These are phyloP conservation scores for Coptodon bakossiorum DNA, from an alignment of 2,113 vertebrate species.

Conservation along the genomic window DNA sequence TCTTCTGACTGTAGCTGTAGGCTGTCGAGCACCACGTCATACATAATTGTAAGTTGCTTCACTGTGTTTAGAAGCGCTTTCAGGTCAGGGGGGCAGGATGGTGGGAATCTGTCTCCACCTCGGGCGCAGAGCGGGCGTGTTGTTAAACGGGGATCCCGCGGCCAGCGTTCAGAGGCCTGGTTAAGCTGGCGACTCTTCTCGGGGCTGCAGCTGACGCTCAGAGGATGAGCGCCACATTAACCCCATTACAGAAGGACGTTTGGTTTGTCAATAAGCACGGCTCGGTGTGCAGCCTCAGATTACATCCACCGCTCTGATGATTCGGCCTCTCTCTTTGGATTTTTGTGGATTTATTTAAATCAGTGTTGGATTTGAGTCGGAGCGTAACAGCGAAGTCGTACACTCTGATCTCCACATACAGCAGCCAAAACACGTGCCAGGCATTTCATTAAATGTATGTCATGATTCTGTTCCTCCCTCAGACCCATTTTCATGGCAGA, in stretches of 20 bases:
- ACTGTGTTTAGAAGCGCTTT: not conserved
- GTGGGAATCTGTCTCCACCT: not conserved
- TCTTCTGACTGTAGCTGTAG: not conserved
- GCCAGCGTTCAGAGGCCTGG: not conserved
- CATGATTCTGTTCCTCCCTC: not conserved
- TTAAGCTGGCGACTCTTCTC: not conserved
- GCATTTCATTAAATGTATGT: not conserved
- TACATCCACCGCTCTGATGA: not conserved
- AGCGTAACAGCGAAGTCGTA: not conserved
- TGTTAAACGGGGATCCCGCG: not conserved
- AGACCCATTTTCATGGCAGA: not conserved
- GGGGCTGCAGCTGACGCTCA: slow-evolving; percentile 6
- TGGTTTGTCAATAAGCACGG: not conserved
- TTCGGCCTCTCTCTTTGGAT: not conserved
- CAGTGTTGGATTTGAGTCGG: not conserved
- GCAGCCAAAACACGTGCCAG: not conserved
- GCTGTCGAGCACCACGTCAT: not conserved
- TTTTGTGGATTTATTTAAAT: not conserved
- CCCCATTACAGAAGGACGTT: not conserved
- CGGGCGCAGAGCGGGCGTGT: not conserved
- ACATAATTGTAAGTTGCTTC: not conserved
- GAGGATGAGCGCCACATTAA: not conserved
- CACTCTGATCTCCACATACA: not conserved
- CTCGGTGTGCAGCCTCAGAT: not conserved
- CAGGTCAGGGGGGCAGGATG: not conserved